These are phyloP conservation scores for Pao palembangensis DNA, from an alignment of 2,113 vertebrate genomes.

Conservation along the genomic window DNA sequence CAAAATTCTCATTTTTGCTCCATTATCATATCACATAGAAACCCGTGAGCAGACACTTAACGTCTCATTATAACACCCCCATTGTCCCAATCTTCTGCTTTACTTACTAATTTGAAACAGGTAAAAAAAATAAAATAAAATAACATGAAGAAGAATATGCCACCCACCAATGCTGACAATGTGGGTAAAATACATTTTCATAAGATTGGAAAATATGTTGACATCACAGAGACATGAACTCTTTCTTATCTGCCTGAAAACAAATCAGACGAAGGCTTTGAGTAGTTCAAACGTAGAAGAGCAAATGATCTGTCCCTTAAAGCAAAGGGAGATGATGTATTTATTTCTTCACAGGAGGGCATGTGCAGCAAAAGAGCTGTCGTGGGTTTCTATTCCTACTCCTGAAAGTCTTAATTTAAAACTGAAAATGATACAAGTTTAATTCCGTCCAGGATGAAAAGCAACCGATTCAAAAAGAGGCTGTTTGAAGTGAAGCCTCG, in stretches of 20 bases:
- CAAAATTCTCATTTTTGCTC: background rate
- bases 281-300: conserved; percentile 11
- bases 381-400: conserved; percentile 7
- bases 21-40: background rate
- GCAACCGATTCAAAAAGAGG: conserved; percentile 4
- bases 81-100: background rate
- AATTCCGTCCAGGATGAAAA: conserved; percentile 38
- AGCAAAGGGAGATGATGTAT: conserved; percentile 36
- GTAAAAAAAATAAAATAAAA: no score
- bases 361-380: conserved; percentile 6
- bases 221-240: conserved; percentile 2
- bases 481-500: conserved; percentile 7
- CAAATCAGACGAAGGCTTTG: conserved; percentile 24
- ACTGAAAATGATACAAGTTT: conserved; percentile 26
- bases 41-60: no score
- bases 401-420: conserved; percentile 38
- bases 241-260: conserved; percentile 33
- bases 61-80: background rate
- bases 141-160: background rate
- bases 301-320: conserved; percentile 37
- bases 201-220: conserved; percentile 6
- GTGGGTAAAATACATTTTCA: background rate
- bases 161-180: background rate
- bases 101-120: background rate
- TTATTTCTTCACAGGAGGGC: conserved; percentile 25